Evolutionary conservation across 2,797 vertebrate genomes (phyloP).

Genomic region (Ciconia nigra): DNA sequence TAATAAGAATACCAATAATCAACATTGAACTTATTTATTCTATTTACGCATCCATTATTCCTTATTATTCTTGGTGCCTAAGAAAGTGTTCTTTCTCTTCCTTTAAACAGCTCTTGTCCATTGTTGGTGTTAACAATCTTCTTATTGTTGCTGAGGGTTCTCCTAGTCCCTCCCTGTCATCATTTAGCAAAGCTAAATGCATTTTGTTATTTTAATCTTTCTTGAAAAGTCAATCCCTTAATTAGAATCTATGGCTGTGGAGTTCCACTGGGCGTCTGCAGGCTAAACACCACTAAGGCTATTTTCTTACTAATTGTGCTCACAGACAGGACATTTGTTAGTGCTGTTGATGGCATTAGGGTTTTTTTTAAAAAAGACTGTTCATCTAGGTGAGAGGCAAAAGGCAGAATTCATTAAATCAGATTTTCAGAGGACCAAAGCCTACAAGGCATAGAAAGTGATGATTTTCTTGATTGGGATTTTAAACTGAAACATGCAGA

Average conservation of each 20-base stretch:
- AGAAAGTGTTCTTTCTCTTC: slow-evolving; percentile 5
- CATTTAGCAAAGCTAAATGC: slow-evolving; percentile 32
- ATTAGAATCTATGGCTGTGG: slow-evolving; percentile 50
- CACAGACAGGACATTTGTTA: slow-evolving; percentile 29
- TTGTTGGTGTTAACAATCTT: slow-evolving; percentile 27
- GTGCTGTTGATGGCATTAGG: not conserved
- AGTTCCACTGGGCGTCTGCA: slow-evolving; percentile 18
- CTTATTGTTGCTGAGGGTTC: slow-evolving; percentile 11
- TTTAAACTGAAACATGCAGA: not conserved
- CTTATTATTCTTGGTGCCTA: not conserved
- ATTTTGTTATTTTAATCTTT: slow-evolving; percentile 59
- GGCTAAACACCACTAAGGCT: slow-evolving; percentile 21
- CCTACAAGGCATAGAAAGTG: not conserved
- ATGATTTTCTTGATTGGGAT: not conserved
- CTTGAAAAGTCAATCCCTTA: slow-evolving; percentile 63
- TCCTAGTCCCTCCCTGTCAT: slow-evolving; percentile 1
- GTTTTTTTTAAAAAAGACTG: not conserved
- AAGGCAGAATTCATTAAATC: not conserved
- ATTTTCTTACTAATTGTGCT: slow-evolving; percentile 45
- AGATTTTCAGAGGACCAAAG: not conserved
- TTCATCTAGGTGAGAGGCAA: slow-evolving; percentile 29
- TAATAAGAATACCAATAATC: not conserved
- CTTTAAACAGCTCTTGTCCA: slow-evolving; percentile 15
- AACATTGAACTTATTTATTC: not conserved
- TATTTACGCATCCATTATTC: not conserved